Base-by-base conservation (phyloP, 2,113 vertebrate species). In the Nansenia antarctica region DNA sequence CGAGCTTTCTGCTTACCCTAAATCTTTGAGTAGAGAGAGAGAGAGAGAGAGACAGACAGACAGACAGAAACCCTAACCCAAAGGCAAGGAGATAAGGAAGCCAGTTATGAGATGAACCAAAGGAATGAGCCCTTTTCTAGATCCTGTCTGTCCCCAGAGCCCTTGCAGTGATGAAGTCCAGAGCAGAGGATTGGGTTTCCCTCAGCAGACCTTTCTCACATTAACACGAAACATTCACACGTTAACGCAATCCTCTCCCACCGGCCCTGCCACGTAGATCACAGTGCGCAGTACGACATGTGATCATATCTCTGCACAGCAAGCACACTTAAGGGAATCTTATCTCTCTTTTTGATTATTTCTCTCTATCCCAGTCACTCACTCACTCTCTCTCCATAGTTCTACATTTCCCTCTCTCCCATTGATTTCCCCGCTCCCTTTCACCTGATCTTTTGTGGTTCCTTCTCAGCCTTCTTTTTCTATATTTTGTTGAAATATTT, bases 281-380 rank as follows among this genome's bases (percentile, higher is more conserved):
- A n/a, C 18, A 49, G n/a, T 12, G 49, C 67, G 22, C 71, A 73
- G 63, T 27, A 69, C 26, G 31, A n/a, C n/a, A n/a, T n/a, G n/a
- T n/a, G n/a, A 7, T 74, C 31, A 68, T 67, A 58, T 49, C 66
- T 84, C 37, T 69, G 32, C 31, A 14, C 45, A 49, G n/a, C 45
- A 49, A 22, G n/a, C 45, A n/a, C 45, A 49, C 45, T 49, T 49
- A 6, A 49, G 45, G 45, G 18, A 49, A n/a, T 20, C n/a, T n/a
- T n/a, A n/a, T 42, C 32, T 64, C 69, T 73, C 49, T 62, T 24
- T 72, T 62, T 66, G 39, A 72, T 34, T 53, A 14, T 37, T 22
- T 61, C 32, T 61, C 9, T 35, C 57, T 24, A 12, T 30, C 54
- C 18, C 35, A 20, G 11, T n/a, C n/a, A 15, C n/a, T 39, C 14